Conservation (phyloP, 1,140 invertebrate genomes). For the Brachionus paranguensis region DNA sequence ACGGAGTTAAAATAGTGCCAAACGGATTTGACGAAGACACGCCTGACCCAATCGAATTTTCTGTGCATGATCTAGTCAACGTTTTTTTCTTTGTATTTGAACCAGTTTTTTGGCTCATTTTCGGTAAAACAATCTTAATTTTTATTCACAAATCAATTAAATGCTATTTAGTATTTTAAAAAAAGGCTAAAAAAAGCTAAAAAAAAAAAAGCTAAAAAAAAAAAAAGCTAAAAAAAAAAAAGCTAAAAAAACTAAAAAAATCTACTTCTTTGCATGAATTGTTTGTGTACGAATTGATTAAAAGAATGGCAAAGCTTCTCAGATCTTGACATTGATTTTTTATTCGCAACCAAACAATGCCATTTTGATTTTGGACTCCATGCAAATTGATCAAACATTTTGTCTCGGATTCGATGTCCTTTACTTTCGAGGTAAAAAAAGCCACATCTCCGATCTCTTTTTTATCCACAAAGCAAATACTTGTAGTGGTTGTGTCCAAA, state of each 20-base stretch:
- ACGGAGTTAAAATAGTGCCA: not conserved
- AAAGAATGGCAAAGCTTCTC: not conserved
- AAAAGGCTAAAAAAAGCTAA: too few species aligned
- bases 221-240: not conserved
- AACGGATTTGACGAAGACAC: not conserved
- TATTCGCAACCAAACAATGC: slow-evolving; percentile 9
- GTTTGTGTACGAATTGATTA: slow-evolving; percentile 19
- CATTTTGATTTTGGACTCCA: not conserved
- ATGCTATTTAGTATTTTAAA: too few species aligned
- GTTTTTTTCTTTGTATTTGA: not conserved
- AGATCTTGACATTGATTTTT: not conserved
- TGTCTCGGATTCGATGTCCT: not conserved
- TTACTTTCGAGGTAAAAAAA: not conserved
- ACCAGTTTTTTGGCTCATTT: not conserved
- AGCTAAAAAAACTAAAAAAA: not conserved
- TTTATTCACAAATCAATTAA: not conserved
- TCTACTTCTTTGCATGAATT: slow-evolving; percentile 7
- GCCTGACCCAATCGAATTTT: not conserved
- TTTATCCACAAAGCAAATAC: not conserved
- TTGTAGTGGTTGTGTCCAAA: not conserved
- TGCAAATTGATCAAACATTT: slow-evolving; percentile 1
- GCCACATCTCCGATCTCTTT: not conserved
- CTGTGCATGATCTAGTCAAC: not conserved
- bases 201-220: not conserved
- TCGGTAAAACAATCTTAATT: slow-evolving; percentile 1